Percentiles rank a stretch among this genome's conserved stretches.
These are phyloP conservation scores for Apodemia zela DNA, from an alignment of 2,888 invertebrate species.

Conservation along the genomic window DNA sequence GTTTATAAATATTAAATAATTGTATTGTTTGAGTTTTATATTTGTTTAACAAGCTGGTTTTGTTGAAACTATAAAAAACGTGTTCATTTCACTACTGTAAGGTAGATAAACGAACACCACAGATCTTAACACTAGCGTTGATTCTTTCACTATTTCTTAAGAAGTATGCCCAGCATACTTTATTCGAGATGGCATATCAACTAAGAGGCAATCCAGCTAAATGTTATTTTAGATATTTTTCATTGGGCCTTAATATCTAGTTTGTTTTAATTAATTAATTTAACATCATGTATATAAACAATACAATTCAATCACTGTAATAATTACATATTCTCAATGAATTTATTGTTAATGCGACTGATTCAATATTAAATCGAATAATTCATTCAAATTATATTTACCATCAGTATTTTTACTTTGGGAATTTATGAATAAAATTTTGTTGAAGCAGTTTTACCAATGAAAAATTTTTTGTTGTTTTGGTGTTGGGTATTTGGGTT, in stretches of 20 bases:
- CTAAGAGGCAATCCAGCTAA: conserved; percentile 10
- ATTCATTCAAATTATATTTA: conserved; percentile 35
- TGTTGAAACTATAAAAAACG: conserved; percentile 13
- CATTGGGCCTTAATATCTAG: conserved; percentile 51
- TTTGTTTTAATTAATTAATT: conserved; percentile 30
- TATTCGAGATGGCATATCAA: conserved; percentile 38
- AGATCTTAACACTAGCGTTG: conserved; percentile 21
- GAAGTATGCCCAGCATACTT: conserved; percentile 61
- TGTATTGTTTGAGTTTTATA: conserved; percentile 1
- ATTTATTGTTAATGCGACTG: conserved; percentile 55
- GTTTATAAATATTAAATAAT: background rate
- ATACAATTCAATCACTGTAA: conserved; percentile 54
- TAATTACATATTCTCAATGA: conserved; percentile 55
- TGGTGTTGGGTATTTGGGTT: conserved; percentile 35
- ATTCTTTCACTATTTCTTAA: conserved; percentile 39
- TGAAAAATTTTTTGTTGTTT: conserved; percentile 49
- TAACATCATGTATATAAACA: conserved; percentile 32
- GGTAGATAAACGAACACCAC: conserved; percentile 49
- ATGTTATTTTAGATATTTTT: conserved; percentile 45
- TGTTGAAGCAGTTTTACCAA: conserved; percentile 46
- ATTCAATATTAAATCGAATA: conserved; percentile 34
- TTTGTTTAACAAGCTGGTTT: conserved; percentile 21
- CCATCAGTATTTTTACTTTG: conserved; percentile 39
- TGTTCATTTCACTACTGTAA: conserved; percentile 50
- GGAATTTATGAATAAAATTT: conserved; percentile 38